Evolutionary conservation across 2,888 invertebrate species (phyloP), one percentile per base, ranked within the genome.

Genomic region (Microctonus brassicae): DNA sequence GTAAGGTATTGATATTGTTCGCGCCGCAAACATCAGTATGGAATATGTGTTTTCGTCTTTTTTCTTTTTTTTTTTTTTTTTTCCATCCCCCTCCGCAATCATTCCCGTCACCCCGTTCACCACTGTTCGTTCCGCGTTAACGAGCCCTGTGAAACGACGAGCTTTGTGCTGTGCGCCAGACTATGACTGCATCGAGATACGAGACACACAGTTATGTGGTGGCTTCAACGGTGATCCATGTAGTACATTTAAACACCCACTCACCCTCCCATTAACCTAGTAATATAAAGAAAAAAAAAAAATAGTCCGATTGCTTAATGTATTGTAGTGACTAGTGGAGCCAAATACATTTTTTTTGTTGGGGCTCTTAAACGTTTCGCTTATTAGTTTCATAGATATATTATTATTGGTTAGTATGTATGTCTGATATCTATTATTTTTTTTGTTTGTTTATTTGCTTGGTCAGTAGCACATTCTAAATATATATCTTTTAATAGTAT

Each of bases 1-100:
- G 47, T 68, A 71, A 61, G 70, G 73, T 75, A 75, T 75, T 75
- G 75, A 73, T 71, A 73, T 75, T 73, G 73, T 75, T 66, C 62
- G 58, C 64, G 70, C 61, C 69, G 36, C 70, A 73, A 73, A 72
- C 73, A 75, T 75, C 69, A 73, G 72, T 70, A 67, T 58, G 53
- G 61, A 71, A 60, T 69, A 69, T 66, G 53, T 71, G 67, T 70
- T 69, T 58, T 72, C 24, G 64, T 62, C 63, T 69, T 74, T 66
- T 39, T 64, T 65, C 33, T 65, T 33, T 58, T 33, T 63, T 47
- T 39, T 64, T 65, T 39, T 65, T 33, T 58, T 33, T 63, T 47
- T 29, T n/a, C 39, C 4, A 36, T 22, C 10, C 42, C 13, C 39
- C 42, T 20, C 26, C 42, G 10, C 62, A 20, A 24, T 34, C 52